Evolutionary conservation across 2,797 vertebrate species (phyloP).

Genomic region (Peromyscus nudipes): DNA sequence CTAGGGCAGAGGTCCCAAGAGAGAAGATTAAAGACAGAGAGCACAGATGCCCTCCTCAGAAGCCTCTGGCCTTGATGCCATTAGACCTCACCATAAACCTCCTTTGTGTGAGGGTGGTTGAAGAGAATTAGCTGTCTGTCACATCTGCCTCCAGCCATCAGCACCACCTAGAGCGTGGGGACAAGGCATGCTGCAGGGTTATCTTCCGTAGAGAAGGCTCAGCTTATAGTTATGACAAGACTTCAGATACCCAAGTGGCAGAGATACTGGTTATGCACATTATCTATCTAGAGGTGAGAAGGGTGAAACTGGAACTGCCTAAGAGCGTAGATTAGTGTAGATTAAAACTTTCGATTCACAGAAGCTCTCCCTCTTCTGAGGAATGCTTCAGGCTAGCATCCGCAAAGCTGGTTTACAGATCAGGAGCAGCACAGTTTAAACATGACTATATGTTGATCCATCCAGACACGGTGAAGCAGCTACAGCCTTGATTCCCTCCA

Average conservation of each 20-base stretch:
- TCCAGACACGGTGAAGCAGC: not conserved
- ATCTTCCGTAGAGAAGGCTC: not conserved
- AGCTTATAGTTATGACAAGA: not conserved
- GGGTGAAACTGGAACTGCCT: not conserved
- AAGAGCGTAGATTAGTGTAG: not conserved
- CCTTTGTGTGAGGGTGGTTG: not conserved
- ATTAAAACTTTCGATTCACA: not conserved
- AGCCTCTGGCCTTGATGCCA: not conserved
- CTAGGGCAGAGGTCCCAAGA: not conserved
- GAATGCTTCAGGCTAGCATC: not conserved
- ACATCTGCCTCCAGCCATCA: not conserved
- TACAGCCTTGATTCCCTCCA: not conserved
- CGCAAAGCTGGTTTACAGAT: not conserved
- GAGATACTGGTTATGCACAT: not conserved
- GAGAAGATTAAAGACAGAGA: not conserved
- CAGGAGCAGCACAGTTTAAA: not conserved
- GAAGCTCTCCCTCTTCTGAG: not conserved
- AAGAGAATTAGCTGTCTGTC: not conserved
- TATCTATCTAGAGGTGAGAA: not conserved
- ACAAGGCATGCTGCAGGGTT: not conserved
- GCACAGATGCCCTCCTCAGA: not conserved
- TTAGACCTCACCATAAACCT: not conserved
- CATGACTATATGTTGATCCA: not conserved
- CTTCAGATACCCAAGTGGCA: not conserved
- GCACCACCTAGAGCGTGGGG: not conserved